Percentiles rank a stretch among this genome's conserved stretches.
Evolutionary conservation across 2,888 invertebrate genomes (phyloP).

Genomic region (Noctua janthina): DNA sequence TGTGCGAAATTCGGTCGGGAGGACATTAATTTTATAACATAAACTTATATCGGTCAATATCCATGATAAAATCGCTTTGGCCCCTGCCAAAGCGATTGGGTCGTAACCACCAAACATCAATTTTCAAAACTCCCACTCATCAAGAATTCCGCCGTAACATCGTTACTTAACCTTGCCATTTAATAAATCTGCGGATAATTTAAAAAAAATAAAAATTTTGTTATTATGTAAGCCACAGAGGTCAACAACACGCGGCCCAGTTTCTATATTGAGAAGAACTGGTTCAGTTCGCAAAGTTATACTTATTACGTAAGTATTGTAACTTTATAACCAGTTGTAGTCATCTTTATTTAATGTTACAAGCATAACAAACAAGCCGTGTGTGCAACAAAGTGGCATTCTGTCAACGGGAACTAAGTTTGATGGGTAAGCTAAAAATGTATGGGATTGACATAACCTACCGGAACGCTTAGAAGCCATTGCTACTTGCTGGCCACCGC

Average conservation of each 20-base stretch:
- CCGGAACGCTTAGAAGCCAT: background rate
- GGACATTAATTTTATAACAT: background rate
- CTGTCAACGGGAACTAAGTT: background rate
- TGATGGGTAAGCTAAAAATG: background rate
- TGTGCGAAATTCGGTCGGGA: background rate
- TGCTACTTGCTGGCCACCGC: background rate
- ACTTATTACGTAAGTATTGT: background rate
- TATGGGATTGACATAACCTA: background rate
- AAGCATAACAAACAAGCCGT: background rate
- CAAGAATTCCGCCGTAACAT: background rate
- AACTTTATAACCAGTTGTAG: background rate
- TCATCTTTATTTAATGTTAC: background rate
- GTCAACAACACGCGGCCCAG: constrained; percentile 8
- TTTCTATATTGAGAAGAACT: background rate
- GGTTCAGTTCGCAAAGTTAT: background rate
- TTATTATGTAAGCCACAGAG: constrained; percentile 1
- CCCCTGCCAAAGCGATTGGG: background rate
- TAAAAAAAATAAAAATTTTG: background rate
- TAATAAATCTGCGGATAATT: background rate
- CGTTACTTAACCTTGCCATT: background rate
- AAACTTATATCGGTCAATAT: background rate
- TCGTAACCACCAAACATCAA: background rate
- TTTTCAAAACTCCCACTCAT: background rate
- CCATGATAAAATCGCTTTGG: too few species aligned
- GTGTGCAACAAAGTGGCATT: background rate